Base-by-base conservation (phyloP, 2,797 vertebrate species). In the Lagocephalus sceleratus region DNA sequence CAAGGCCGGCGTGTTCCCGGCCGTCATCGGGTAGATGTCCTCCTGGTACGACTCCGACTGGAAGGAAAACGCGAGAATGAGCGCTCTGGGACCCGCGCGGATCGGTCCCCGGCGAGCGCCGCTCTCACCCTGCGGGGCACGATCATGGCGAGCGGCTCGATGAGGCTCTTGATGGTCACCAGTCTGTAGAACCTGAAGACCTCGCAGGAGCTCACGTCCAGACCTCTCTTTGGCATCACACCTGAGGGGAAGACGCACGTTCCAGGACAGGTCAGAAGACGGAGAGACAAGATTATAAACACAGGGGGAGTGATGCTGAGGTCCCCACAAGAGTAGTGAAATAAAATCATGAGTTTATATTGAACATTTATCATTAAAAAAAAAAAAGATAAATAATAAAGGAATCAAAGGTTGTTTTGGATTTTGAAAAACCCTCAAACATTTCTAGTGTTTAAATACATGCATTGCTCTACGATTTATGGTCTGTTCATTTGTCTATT, bases 171-270 rank as follows among this genome's bases (percentile, higher is more conserved):
- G 76, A 87, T 82, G 53, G 94, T 93, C 71, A 98, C 90, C 65
- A 98, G 82, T 62, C 92, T 96, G 85, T 96, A 98, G 85, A 98
- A 98, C 77, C 94, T 92, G 90, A 95, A 98, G 74, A 98, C 92
- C 84, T 98, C 95, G 6, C 95, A 98, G 57, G 92, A 85, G 53
- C 87, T 91, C 56, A 95, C 93, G 6, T 98, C 92, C 48, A 98
- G 88, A 20, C 94, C 95, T 75, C 94, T 90, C 88, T 98, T 98
- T 79, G 95, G 95, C 94, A 98, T 95, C 20, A 89, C 64, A 82
- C 93, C 95, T 98, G 76, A 3, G 32, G 26, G 26, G 56, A 59
- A 10, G 68, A 60, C 50, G 66, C 12, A 55, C 22, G 39, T 0
- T 7, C 1, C 17, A 44, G 4, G 11, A 9, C 42, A 43, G 0